Conservation (phyloP, 2,888 invertebrate genomes). For the Amaurobius ferox region DNA sequence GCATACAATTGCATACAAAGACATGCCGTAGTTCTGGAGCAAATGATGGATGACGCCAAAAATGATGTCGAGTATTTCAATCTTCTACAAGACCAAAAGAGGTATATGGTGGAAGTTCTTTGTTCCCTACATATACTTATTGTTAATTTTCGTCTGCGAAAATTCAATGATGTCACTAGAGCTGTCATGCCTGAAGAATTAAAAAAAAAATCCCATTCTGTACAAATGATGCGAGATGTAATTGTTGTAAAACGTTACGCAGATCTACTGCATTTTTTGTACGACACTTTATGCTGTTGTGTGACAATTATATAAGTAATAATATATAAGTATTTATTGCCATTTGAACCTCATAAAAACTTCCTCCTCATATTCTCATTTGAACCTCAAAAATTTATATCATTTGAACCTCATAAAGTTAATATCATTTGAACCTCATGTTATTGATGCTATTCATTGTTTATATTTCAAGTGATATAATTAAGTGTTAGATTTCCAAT, state of each 20-base stretch:
- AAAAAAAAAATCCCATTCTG: not conserved
- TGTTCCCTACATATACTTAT: not conserved
- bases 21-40: not conserved
- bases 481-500: too few relatives aligned
- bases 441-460: too few relatives aligned
- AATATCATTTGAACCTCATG: too few relatives aligned
- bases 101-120: not conserved
- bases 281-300: not conserved
- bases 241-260: not conserved
- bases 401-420: too few relatives aligned
- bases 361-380: too few relatives aligned
- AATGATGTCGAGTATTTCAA: not conserved
- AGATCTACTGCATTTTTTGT: not conserved
- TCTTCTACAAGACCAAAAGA: not conserved
- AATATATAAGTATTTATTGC: too few relatives aligned
- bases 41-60: constrained; percentile 1
- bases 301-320: not conserved
- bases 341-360: too few relatives aligned
- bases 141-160: not conserved
- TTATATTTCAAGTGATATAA: too few relatives aligned
- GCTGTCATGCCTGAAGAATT: not conserved
- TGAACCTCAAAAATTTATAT: too few relatives aligned
- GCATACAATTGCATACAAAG: not conserved
- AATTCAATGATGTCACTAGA: not conserved
- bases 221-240: not conserved